Evolutionary conservation across 2,888 invertebrate genomes (phyloP).

Genomic region (Eucera pruinosa): DNA sequence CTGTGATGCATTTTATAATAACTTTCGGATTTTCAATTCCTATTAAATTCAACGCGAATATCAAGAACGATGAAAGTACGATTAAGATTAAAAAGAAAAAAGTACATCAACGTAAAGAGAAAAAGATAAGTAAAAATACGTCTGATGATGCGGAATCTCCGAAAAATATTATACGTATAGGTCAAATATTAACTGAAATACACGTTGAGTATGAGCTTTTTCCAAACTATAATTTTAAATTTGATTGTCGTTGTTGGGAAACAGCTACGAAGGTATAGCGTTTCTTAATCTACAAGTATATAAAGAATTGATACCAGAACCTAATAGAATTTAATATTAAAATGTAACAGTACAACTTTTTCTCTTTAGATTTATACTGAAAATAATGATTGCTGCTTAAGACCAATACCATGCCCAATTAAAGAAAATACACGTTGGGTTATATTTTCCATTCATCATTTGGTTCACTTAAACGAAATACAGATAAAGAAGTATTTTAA

Average conservation of each 20-base stretch:
- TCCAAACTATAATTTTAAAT: constrained; percentile 43
- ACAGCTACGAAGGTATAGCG: constrained; percentile 38
- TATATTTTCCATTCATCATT: constrained; percentile 51
- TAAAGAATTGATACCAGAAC: too few relatives aligned
- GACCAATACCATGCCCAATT: constrained; percentile 18
- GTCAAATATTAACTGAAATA: constrained; percentile 34
- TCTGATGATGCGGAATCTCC: neutral
- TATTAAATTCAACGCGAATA: neutral
- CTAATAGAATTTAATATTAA: neutral
- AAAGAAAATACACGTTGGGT: constrained; percentile 34
- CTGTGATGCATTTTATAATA: constrained; percentile 46
- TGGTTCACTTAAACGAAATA: constrained; percentile 41
- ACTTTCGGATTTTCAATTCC: constrained; percentile 48
- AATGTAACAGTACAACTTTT: neutral
- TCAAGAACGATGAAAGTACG: neutral
- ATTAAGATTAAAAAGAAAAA: constrained; percentile 10
- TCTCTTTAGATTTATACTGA: constrained; percentile 41
- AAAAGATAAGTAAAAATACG: neutral
- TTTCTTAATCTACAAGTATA: too few relatives aligned
- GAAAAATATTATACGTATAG: constrained; percentile 33
- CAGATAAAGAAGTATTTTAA: constrained; percentile 34
- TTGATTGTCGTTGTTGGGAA: constrained; percentile 57
- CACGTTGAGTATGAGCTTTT: constrained; percentile 54
- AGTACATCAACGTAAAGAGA: neutral
- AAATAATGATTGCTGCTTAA: constrained; percentile 29